Evolutionary conservation across 2,888 invertebrate genomes (phyloP), one percentile per base, ranked within the genome.

Genomic region (Tryphoninae sp.): DNA sequence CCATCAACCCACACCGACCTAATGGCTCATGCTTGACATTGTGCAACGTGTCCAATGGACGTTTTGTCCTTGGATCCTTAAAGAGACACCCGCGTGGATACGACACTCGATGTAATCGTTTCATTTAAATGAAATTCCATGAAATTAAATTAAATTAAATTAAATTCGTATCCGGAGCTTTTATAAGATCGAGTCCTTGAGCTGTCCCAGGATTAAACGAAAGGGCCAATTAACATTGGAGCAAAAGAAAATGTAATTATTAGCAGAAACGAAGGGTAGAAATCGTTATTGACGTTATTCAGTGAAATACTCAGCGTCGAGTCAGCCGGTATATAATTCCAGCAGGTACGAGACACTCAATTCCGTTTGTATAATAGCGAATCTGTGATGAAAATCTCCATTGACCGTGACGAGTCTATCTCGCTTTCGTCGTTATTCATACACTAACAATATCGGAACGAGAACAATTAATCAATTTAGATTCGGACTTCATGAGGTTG

Each of bases 1-100:
- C 65, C 65, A 75, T 76, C 64, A 75, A 8, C 13, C n/a, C 59
- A 42, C 26, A 7, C 9, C 53, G 65, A 55, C 26, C 26, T 72
- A 40, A 68, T 73, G 45, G 67, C 16, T 33, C 40, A 59, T 73
- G 68, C 81, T 73, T 81, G 68, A 73, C 72, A 51, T 73, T 68
- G 68, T 74, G 40, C 55, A 78, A 68, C 59, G 45, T 42, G 13
- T 64, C 22, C 40, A 64, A 74, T 67, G 69, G 45, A 26, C 26
- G 13, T 58, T 11, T 45, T 58, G 58, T 64, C 69, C 45, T 58
- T 42, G 13, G 45, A 11, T 16, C 45, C n/a, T 59, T 40, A 7
- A 55, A 45, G 68, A 23, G 1, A 19, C n/a, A n/a, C 22, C 23
- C 40, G 23, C n/a, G 23, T 22, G n/a, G n/a, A 71, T 33, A 6